A percentile compares a stretch with the other conserved stretches of the same genome.
Evolutionary conservation across 2,888 invertebrate genomes (phyloP).

Genomic region (Hydroisotoma schaefferi): DNA sequence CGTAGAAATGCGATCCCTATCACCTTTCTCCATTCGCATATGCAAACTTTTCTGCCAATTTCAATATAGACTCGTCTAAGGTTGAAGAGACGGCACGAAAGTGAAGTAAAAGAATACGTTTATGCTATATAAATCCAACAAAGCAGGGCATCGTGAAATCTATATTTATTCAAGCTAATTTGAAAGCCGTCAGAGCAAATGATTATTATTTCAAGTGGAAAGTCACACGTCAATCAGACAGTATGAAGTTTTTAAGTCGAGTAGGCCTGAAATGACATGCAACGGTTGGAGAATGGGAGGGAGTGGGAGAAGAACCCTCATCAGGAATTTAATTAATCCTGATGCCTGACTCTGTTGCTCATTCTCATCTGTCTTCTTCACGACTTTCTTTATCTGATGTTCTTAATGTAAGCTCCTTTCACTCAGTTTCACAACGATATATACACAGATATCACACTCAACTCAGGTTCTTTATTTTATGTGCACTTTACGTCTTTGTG

Average conservation of each 20-base stretch:
- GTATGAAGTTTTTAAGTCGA: constrained; percentile 41
- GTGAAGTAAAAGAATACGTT: no score
- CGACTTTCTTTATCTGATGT: background rate
- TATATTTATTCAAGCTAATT: no score
- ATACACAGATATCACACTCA: no score
- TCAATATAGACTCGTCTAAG: no score
- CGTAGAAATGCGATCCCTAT: no score
- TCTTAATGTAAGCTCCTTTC: background rate
- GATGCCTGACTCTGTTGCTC: constrained; percentile 18
- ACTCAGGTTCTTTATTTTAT: background rate
- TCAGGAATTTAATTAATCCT: constrained; percentile 49
- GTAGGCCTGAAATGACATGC: constrained; percentile 19
- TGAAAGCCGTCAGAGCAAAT: constrained; percentile 15
- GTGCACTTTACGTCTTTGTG: background rate
- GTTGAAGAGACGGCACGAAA: no score
- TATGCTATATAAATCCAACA: no score
- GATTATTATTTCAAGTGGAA: constrained; percentile 31
- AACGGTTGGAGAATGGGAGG: constrained; percentile 29
- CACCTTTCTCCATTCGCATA: no score
- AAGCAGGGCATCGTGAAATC: no score
- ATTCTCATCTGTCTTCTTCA: constrained; percentile 11
- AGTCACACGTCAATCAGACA: constrained; percentile 47
- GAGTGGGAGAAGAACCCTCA: constrained; percentile 30
- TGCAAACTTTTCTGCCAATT: no score
- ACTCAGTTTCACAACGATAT: no score